Conservation (phyloP, 2,888 invertebrate species). For the Steinernema scapterisci region DNA sequence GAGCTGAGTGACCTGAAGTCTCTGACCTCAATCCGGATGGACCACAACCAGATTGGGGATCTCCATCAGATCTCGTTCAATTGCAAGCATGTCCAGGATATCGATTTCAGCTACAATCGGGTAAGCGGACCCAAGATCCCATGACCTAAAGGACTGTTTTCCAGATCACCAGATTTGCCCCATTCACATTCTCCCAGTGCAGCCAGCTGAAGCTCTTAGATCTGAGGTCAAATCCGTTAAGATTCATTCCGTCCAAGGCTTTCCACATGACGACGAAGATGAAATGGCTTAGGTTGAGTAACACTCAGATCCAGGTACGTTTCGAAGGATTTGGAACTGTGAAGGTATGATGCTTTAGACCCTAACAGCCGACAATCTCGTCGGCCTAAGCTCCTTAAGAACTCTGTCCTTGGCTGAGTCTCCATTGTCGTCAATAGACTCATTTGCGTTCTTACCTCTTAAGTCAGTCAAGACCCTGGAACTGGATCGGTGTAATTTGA, state of each 20-base stretch:
- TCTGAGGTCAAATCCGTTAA: slow-evolving; percentile 52
- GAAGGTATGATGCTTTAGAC: slow-evolving; percentile 19
- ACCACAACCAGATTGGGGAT: slow-evolving; percentile 52
- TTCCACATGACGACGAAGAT: slow-evolving; percentile 49
- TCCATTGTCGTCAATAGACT: slow-evolving; percentile 41
- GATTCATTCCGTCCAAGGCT: slow-evolving; percentile 50
- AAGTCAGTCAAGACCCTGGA: slow-evolving; percentile 52
- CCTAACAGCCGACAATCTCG: slow-evolving; percentile 33
- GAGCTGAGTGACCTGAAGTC: slow-evolving; percentile 47
- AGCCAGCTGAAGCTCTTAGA: slow-evolving; percentile 52
- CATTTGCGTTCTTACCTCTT: slow-evolving; percentile 57
- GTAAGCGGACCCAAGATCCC: slow-evolving; percentile 38
- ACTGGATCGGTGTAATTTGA: slow-evolving; percentile 56
- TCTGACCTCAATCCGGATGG: slow-evolving; percentile 47
- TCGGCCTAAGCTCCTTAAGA: slow-evolving; percentile 42
- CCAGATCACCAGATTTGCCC: slow-evolving; percentile 53
- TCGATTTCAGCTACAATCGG: slow-evolving; percentile 55
- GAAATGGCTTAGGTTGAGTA: slow-evolving; percentile 55
- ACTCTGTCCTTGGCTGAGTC: slow-evolving; percentile 46
- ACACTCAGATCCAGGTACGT: slow-evolving; percentile 49
- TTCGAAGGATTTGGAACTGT: not conserved
- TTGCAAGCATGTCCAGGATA: slow-evolving; percentile 44
- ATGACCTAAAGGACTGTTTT: no score
- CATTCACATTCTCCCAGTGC: slow-evolving; percentile 55
- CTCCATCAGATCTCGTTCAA: slow-evolving; percentile 46